These are phyloP conservation scores for Eciton burchellii DNA, from an alignment of 1,140 invertebrate genomes.

Conservation along the genomic window DNA sequence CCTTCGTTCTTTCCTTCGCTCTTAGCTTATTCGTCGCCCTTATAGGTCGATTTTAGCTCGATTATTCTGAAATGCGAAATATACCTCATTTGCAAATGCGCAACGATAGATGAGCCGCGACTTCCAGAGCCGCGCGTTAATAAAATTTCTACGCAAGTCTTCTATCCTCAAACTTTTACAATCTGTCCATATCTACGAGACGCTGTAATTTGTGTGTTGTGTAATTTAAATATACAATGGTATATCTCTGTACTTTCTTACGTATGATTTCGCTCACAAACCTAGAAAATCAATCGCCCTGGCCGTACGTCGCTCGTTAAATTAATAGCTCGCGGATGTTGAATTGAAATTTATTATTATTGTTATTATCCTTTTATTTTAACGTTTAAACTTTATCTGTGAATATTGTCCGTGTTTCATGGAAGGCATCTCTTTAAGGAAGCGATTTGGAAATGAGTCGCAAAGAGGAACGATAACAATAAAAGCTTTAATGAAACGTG, in stretches of 20 bases:
- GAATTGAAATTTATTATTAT: too few species aligned
- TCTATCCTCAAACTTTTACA: slow-evolving; percentile 66
- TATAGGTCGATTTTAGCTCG: slow-evolving; percentile 33
- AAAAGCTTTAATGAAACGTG: too few species aligned
- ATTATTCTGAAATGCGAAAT: slow-evolving; percentile 67
- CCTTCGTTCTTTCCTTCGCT: neutral
- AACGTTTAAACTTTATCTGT: too few species aligned
- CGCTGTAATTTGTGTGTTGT: slow-evolving; percentile 74
- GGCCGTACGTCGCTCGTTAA: too few species aligned
- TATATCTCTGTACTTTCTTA: slow-evolving; percentile 51
- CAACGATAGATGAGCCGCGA: slow-evolving; percentile 50
- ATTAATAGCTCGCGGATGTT: too few species aligned
- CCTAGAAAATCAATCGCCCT: neutral
- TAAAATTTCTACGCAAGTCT: slow-evolving; percentile 66
- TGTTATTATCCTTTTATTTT: too few species aligned
- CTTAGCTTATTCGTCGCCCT: neutral
- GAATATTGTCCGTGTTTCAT: too few species aligned
- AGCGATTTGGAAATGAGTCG: too few species aligned
- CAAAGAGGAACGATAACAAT: too few species aligned
- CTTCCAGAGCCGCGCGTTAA: slow-evolving; percentile 27
- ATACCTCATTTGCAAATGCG: slow-evolving; percentile 71
- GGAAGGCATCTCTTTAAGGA: too few species aligned
- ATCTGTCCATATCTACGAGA: slow-evolving; percentile 69
- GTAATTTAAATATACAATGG: slow-evolving; percentile 74
- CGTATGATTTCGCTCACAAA: neutral